A percentile compares a stretch with the other conserved stretches of the same genome.
phyloP scores from a whole-genome alignment of 92 coral and sea anemone genomes.

The Siderastrea siderea region DNA sequence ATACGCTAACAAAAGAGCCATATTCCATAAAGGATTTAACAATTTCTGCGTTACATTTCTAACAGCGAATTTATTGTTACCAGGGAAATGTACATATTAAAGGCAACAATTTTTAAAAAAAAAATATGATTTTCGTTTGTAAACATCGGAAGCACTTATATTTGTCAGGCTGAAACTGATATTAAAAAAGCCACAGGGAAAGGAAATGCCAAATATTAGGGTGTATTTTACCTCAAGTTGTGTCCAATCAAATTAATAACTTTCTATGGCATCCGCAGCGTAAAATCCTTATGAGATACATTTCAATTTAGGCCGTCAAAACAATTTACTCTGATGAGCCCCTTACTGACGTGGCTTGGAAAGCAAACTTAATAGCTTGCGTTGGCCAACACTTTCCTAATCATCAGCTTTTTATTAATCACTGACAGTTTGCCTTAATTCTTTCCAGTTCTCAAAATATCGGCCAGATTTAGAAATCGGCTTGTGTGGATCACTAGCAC shows the following conservation, averaged over 20 bases:
- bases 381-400: conserved; percentile 39
- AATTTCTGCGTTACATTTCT: conserved; percentile 31
- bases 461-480: conserved; percentile 19
- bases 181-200: conserved; percentile 64
- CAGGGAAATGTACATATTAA: conserved; percentile 52
- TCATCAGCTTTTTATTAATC: conserved; percentile 52
- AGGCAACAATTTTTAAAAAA: conserved; percentile 41
- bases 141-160: conserved; percentile 67
- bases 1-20: conserved; percentile 18
- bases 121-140: conserved; percentile 57
- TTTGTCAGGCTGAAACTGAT: conserved; percentile 58
- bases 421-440: conserved; percentile 35
- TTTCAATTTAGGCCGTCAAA: conserved; percentile 65
- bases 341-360: conserved; percentile 35
- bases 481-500: not conserved
- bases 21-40: conserved; percentile 24
- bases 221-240: conserved; percentile 51
- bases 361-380: conserved; percentile 39
- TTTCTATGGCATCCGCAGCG: conserved; percentile 18
- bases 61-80: conserved; percentile 46
- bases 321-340: conserved; percentile 71
- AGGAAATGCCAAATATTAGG: conserved; percentile 55
- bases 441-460: conserved; percentile 12
- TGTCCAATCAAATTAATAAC: conserved; percentile 46
- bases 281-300: conserved; percentile 51